Evolutionary conservation across 2,797 vertebrate species (phyloP), one percentile per base, ranked within the genome.

Genomic region (Danio tinwini): DNA sequence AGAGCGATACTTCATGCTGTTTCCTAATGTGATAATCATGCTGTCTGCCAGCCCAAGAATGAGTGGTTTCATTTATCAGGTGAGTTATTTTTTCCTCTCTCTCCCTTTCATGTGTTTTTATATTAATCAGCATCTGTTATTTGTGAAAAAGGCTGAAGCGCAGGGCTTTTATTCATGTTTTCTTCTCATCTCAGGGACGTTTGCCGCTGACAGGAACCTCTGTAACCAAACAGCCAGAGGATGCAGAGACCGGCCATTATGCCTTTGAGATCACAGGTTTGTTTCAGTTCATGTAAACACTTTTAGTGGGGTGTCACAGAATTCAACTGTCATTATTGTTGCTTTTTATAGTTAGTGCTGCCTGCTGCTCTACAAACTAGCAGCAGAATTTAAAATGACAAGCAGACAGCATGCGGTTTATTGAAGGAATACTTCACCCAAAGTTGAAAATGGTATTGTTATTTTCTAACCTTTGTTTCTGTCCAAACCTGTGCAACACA

Each of bases 31-130:
- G 85, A 84, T 99, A 76, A 89, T 99, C 76, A 96, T 98, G 94
- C 91, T 99, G 39, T 98, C 97, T 11, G 96, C 97, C 82, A 99
- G 97, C 89, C 96, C 97, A 72, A 93, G 97, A 73, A 99, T 99
- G 98, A 99, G 97, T 85, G 97, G 98, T 80, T 99, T 99, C 84
- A 96, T 99, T 86, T 99, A 98, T 91, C 97, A 99, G 96, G 98
- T 97, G 90, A 91, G 89, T 6, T 21, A 8, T 42, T 29, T 29
- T 29, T 29, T 29, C 29, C 29, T 3, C 29, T 29, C 29, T 29
- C 29, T 29, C 29, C 29, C 29, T 29, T 29, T 29, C 29, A 29
- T 29, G 1, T 29, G 1, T 29, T 29, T 29, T 29, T 29, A 1
- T 42, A 44, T 61, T 47, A 42, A n/a, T 49, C 16, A 59, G 45